phyloP scores from a whole-genome alignment of 2,888 invertebrate genomes.

The Gonocerus acuteangulatus region DNA sequence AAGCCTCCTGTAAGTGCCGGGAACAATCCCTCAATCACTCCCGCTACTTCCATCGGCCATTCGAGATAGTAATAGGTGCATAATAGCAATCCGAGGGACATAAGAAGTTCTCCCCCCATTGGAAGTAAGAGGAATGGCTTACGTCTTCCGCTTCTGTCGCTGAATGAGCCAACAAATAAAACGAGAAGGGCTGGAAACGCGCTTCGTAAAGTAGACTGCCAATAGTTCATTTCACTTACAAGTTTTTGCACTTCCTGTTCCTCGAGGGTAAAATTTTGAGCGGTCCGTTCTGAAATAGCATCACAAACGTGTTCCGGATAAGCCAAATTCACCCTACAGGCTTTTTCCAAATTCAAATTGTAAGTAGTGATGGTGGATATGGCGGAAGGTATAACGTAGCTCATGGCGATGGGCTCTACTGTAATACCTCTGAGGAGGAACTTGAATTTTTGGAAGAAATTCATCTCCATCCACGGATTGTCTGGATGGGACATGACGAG shows the following conservation, averaged over 20 bases:
- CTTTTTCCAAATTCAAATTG: slow-evolving; percentile 76
- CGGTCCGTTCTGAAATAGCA: slow-evolving; percentile 1
- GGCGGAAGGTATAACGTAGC: slow-evolving; percentile 52
- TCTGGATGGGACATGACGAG: neutral
- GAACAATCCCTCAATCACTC: slow-evolving; percentile 33
- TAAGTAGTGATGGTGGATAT: slow-evolving; percentile 62
- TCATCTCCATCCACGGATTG: slow-evolving; percentile 42
- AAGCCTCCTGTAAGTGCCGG: slow-evolving; percentile 37
- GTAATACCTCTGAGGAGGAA: slow-evolving; percentile 53
- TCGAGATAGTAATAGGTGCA: slow-evolving; percentile 36
- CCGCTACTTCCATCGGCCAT: slow-evolving; percentile 36
- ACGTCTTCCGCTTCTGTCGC: slow-evolving; percentile 34
- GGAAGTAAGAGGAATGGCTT: slow-evolving; percentile 36
- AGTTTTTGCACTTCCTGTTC: slow-evolving; percentile 27
- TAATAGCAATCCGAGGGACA: slow-evolving; percentile 31
- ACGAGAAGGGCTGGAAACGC: slow-evolving; percentile 28
- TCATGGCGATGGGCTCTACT: slow-evolving; percentile 57
- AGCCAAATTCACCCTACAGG: slow-evolving; percentile 51
- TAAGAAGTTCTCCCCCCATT: slow-evolving; percentile 35
- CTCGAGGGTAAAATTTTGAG: neutral
- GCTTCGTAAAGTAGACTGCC: slow-evolving; percentile 29
- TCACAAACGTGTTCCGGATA: slow-evolving; percentile 27
- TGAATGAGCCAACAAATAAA: slow-evolving; percentile 36
- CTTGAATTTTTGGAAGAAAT: slow-evolving; percentile 46
- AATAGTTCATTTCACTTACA: slow-evolving; percentile 30